Evolutionary conservation across 1,140 invertebrate genomes (phyloP).

Genomic region (Schlechtendalia chinensis): DNA sequence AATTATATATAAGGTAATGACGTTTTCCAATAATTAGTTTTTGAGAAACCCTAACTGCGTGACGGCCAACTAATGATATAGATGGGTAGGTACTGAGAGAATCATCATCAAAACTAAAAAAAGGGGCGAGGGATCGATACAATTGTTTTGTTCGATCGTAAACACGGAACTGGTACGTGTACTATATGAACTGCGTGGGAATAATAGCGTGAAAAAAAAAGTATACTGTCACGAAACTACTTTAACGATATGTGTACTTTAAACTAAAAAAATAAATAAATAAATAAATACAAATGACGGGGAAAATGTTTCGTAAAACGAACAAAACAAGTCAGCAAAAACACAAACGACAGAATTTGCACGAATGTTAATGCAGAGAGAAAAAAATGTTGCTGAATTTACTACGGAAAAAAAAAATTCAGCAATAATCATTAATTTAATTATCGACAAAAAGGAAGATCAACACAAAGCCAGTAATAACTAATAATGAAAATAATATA

Average conservation of each 20-base stretch:
- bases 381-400: background rate
- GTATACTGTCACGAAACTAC: constrained; percentile 22
- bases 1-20: background rate
- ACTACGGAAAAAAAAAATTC: background rate
- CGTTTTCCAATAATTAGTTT: background rate
- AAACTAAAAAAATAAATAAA: background rate
- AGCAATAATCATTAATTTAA: background rate
- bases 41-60: background rate
- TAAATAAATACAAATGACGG: background rate
- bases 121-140: background rate
- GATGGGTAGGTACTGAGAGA: too few species aligned
- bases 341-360: background rate
- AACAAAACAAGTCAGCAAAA: background rate
- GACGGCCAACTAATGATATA: constrained; percentile 6
- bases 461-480: background rate
- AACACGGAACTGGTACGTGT: background rate
- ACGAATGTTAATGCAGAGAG: too few species aligned
- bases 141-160: constrained; percentile 9
- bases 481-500: too few species aligned
- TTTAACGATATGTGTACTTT: background rate
- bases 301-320: background rate
- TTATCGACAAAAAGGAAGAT: background rate
- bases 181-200: background rate
- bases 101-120: background rate
- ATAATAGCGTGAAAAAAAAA: constrained; percentile 33